A percentile compares a stretch with the other conserved stretches of the same genome.
Evolutionary conservation across 2,797 vertebrate genomes (phyloP).

Genomic region (Catostomus latipinnis): DNA sequence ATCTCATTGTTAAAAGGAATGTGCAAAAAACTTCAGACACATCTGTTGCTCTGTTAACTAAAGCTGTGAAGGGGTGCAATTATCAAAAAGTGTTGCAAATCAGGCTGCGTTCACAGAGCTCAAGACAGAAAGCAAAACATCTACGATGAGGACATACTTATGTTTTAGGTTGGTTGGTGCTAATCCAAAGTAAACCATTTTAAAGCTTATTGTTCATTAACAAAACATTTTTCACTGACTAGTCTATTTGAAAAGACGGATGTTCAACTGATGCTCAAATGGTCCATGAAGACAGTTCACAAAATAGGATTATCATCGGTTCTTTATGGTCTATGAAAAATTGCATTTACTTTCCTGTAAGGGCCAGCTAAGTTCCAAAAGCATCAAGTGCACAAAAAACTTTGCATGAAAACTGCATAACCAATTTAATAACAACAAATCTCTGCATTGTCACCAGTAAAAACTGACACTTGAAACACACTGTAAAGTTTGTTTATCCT

Average conservation of each 20-base stretch:
- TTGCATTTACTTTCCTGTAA: neutral
- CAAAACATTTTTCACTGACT: neutral
- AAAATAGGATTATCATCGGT: neutral
- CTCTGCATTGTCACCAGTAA: slow-evolving; percentile 35
- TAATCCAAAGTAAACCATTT: slow-evolving; percentile 15
- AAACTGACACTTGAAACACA: slow-evolving; percentile 21
- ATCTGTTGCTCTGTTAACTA: neutral
- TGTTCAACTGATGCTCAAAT: neutral
- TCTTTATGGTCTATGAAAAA: neutral
- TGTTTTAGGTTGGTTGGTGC: neutral
- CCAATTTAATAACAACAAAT: slow-evolving; percentile 43
- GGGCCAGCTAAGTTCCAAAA: neutral
- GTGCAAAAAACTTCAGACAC: neutral
- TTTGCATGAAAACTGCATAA: slow-evolving; percentile 10
- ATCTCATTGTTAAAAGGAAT: neutral
- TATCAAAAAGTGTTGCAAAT: neutral
- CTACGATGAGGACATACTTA: neutral
- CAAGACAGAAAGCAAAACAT: neutral
- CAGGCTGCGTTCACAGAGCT: neutral
- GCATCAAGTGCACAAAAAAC: slow-evolving; percentile 29
- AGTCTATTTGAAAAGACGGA: neutral
- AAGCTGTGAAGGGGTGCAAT: neutral
- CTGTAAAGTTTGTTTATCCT: slow-evolving; percentile 7
- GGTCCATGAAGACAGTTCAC: neutral
- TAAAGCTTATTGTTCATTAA: neutral